Evolutionary conservation across 1,140 invertebrate genomes (phyloP), one percentile per base, ranked within the genome.

Genomic region (Drosophila nasuta): DNA sequence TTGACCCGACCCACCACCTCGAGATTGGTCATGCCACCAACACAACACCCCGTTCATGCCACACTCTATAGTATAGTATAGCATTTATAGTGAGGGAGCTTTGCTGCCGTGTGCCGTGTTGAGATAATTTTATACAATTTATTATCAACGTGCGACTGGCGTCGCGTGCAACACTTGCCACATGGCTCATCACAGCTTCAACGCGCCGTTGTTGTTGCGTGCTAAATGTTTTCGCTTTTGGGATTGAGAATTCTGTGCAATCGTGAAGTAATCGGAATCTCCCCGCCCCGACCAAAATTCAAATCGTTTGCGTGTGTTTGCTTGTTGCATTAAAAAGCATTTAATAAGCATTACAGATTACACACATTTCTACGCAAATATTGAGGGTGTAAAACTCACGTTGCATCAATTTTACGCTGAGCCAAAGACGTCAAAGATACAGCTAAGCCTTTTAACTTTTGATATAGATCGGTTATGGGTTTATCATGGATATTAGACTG

Each of bases 51-150:
- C 28, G 20, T 58, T 48, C 52, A n/a, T 13, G n/a, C 41, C 6
- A 38, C 35, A 25, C 3, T 25, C 20, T 25, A 25, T 25, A 25
- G 20, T 20, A 20, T 3, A 20, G 20, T 25, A 25, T 25, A 25
- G 20, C 3, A 25, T 17, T 17, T 38, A 10, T 38, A 38, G 41
- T 13, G 41, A 43, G 41, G 41, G 41, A 43, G 41, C 25, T 49
- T 30, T 15, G 6, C 79, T 82, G 82, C 77, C 80, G 80, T 83
- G 83, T 89, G 85, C 81, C 85, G 64, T 71, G 64, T 71, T 71
- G 81, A 88, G 83, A 88, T 88, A 88, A 88, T 88, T 88, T 88
- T 81, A 88, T 88, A 89, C 85, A 89, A 88, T 88, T 88, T 88
- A 88, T 88, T 88, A 88, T 85, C 77, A 82, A 67, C 75, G 67